Evolutionary conservation across 2,888 invertebrate species (phyloP).

Genomic region (Cyrtodaria siliqua): DNA sequence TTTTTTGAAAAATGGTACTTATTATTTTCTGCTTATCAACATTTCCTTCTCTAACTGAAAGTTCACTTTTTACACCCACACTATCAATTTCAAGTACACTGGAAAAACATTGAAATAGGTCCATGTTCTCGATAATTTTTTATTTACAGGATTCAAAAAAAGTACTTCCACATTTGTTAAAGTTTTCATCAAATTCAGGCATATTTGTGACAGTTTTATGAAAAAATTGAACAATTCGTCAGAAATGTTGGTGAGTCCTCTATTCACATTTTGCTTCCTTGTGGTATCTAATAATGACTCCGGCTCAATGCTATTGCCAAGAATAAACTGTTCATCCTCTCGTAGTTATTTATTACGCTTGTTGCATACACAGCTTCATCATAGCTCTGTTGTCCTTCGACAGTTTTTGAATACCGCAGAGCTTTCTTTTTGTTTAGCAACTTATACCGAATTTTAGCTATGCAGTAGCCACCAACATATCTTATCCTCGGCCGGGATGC

Average conservation of each 20-base stretch:
- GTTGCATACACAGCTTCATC: slow-evolving; percentile 34
- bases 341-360: slow-evolving; percentile 26
- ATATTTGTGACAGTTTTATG: slow-evolving; percentile 27
- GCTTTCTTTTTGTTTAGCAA: slow-evolving; percentile 20
- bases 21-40: slow-evolving; percentile 9
- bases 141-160: slow-evolving; percentile 38
- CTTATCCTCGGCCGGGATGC: slow-evolving; percentile 49
- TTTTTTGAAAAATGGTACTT: slow-evolving; percentile 20
- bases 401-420: slow-evolving; percentile 21
- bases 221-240: slow-evolving; percentile 40
- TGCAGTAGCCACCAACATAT: slow-evolving; percentile 52
- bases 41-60: slow-evolving; percentile 1
- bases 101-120: slow-evolving; percentile 19
- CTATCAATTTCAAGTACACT: slow-evolving; percentile 7
- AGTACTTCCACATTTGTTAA: slow-evolving; percentile 34
- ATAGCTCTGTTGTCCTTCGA: slow-evolving; percentile 11
- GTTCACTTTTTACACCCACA: neutral
- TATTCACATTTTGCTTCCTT: slow-evolving; percentile 41
- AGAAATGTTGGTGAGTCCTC: slow-evolving; percentile 51
- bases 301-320: slow-evolving; percentile 29
- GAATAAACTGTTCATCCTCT: slow-evolving; percentile 42
- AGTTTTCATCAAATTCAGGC: slow-evolving; percentile 35
- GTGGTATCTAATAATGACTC: slow-evolving; percentile 42
- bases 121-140: slow-evolving; percentile 6
- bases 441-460: too few relatives aligned